Evolutionary conservation across 2,797 vertebrate species (phyloP).

Genomic region (Dermochelys coriacea): DNA sequence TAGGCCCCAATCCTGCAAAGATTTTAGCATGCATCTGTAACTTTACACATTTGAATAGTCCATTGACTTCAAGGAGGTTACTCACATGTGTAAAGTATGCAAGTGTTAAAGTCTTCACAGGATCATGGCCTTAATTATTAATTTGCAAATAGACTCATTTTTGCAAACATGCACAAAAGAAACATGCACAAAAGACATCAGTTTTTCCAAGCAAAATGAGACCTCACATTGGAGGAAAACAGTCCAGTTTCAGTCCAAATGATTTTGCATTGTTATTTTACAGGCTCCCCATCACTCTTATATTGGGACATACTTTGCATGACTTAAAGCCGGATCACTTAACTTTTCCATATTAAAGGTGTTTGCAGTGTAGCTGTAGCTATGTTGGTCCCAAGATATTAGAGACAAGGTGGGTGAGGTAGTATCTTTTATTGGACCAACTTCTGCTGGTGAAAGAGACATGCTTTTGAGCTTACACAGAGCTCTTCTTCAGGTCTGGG

Average conservation of each 20-base stretch:
- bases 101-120: not conserved
- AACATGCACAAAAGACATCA: not conserved
- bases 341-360: not conserved
- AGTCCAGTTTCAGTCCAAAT: not conserved
- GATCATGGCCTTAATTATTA: not conserved
- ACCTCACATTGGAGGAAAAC: not conserved
- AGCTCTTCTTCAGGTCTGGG: no score
- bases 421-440: no score
- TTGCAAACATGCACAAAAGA: not conserved
- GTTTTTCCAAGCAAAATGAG: constrained; percentile 6
- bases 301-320: not conserved
- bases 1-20: not conserved
- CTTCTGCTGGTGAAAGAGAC: no score
- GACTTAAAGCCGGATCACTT: not conserved
- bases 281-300: no score
- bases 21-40: no score
- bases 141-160: not conserved
- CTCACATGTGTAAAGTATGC: not conserved
- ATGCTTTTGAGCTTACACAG: no score
- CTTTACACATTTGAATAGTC: no score
- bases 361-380: no score
- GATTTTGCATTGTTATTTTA: not conserved
- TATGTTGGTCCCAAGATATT: no score
- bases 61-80: not conserved
- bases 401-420: no score